Conservation (phyloP, 2,797 vertebrate genomes). For the Acanthopagrus latus region DNA sequence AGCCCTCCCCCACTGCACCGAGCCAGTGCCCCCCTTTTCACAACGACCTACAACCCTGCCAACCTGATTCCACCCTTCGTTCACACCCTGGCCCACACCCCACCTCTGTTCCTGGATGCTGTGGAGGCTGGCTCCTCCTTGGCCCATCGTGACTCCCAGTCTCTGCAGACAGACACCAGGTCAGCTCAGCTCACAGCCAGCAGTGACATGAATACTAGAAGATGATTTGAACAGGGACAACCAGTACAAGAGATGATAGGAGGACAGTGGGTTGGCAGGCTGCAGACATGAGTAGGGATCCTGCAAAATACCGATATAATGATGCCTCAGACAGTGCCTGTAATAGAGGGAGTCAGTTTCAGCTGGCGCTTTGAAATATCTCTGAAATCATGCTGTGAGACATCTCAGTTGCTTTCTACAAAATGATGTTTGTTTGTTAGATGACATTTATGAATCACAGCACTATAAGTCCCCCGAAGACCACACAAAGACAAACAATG, state of each 20-base stretch:
- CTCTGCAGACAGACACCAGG: slow-evolving; percentile 82
- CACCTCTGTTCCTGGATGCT: slow-evolving; percentile 82
- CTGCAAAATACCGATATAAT: slow-evolving; percentile 66
- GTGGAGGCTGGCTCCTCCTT: slow-evolving; percentile 74
- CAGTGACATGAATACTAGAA: slow-evolving; percentile 56
- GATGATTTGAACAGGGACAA: slow-evolving; percentile 56
- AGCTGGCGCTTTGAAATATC: slow-evolving; percentile 41
- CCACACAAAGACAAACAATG: slow-evolving; percentile 5
- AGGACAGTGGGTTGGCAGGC: slow-evolving; percentile 42
- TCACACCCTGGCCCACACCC: slow-evolving; percentile 73
- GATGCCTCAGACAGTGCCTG: slow-evolving; percentile 48
- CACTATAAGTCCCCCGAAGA: not conserved
- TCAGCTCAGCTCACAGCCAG: slow-evolving; percentile 61
- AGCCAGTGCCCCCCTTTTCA: slow-evolving; percentile 86
- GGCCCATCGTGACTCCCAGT: slow-evolving; percentile 72
- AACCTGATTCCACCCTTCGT: slow-evolving; percentile 71
- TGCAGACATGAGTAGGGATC: slow-evolving; percentile 39
- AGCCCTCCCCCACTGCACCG: slow-evolving; percentile 94
- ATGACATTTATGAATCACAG: slow-evolving; percentile 11
- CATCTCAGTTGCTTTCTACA: slow-evolving; percentile 32
- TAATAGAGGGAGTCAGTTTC: slow-evolving; percentile 43
- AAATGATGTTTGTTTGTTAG: slow-evolving; percentile 37
- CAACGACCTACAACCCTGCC: slow-evolving; percentile 70
- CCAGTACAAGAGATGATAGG: slow-evolving; percentile 49
- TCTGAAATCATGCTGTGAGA: slow-evolving; percentile 44